A percentile compares a stretch with the other conserved stretches of the same genome.
Conservation (phyloP, 2,797 vertebrate genomes). For the Premnoplex brunnescens region DNA sequence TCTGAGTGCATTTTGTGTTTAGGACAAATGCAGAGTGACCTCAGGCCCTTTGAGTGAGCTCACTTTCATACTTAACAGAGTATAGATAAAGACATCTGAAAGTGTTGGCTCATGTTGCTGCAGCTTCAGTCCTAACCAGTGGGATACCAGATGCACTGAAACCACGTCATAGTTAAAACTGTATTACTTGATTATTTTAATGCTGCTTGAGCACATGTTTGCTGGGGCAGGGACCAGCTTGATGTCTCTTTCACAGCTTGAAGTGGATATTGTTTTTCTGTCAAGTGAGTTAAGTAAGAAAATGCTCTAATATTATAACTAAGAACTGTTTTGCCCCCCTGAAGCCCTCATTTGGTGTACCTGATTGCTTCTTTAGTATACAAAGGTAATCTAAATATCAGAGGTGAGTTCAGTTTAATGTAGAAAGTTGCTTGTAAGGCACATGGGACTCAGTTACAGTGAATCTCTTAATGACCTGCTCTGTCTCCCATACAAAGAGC, state of each 20-base stretch:
- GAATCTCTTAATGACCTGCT: background rate
- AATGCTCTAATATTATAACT: background rate
- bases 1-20: background rate
- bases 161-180: background rate
- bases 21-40: background rate
- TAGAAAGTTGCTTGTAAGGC: background rate
- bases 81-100: background rate
- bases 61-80: background rate
- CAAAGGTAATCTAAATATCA: background rate
- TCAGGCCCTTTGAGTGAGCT: background rate
- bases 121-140: background rate
- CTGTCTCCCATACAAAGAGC: background rate
- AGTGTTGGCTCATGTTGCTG: background rate
- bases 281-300: background rate
- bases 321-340: background rate
- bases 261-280: background rate
- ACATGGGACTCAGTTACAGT: background rate
- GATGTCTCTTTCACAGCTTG: conserved; percentile 1
- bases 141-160: background rate
- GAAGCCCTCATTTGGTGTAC: background rate
- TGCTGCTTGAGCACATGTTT: background rate
- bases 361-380: background rate
- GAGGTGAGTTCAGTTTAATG: background rate
- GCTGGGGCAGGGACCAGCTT: background rate
- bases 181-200: background rate